These are phyloP conservation scores for Koerneria pararmatus DNA, from an alignment of 2,888 invertebrate species.

Conservation along the genomic window DNA sequence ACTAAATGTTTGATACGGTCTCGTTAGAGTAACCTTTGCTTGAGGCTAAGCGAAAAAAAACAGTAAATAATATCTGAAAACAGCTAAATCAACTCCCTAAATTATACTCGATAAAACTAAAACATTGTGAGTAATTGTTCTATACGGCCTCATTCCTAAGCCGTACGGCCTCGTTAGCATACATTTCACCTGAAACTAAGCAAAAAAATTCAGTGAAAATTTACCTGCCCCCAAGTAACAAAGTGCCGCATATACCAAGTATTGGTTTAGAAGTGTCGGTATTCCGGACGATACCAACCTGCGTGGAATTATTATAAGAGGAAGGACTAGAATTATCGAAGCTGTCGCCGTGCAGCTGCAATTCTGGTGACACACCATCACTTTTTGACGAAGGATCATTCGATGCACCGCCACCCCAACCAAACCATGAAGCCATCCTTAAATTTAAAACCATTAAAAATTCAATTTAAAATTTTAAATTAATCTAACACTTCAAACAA, in stretches of 20 bases:
- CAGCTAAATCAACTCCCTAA: no score
- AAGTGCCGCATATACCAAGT: not conserved
- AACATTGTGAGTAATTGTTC: no score
- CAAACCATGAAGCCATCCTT: conserved; percentile 20
- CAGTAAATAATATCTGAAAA: no score
- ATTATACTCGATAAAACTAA: no score
- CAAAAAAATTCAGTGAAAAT: not conserved
- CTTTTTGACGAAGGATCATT: not conserved
- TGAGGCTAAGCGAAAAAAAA: no score
- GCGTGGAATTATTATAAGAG: not conserved
- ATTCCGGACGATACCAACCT: no score
- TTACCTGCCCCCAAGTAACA: not conserved
- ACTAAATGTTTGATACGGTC: no score
- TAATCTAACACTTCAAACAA: no score
- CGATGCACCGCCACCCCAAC: conserved; percentile 19
- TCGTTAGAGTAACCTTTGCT: no score
- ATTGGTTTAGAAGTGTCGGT: no score
- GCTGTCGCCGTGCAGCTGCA: conserved; percentile 15
- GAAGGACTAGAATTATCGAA: not conserved
- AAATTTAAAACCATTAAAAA: not conserved
- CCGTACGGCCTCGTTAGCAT: not conserved
- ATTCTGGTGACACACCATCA: conserved; percentile 14
- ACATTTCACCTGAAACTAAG: not conserved
- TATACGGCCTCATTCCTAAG: no score
- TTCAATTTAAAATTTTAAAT: no score